Evolutionary conservation across 2,113 vertebrate species (phyloP).

Genomic region (Cynopterus brachyotis): DNA sequence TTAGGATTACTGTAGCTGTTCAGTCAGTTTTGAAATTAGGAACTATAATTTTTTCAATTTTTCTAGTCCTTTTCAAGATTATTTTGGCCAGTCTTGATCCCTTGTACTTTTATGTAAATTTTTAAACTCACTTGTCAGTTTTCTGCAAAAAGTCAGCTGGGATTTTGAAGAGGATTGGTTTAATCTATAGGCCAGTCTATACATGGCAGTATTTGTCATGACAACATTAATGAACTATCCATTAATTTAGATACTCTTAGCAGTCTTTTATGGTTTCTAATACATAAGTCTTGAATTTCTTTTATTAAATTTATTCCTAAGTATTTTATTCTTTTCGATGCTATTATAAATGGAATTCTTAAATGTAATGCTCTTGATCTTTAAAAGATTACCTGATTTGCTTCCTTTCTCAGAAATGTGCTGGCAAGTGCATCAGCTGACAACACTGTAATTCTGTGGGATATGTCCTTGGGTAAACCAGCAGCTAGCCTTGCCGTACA

Average conservation of each 20-base stretch:
- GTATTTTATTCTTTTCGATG: not conserved
- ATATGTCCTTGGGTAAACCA: conserved; percentile 90
- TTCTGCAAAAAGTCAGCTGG: not conserved
- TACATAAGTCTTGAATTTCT: not conserved
- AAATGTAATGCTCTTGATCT: not conserved
- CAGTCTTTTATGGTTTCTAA: not conserved
- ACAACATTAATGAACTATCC: not conserved
- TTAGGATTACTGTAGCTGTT: not conserved
- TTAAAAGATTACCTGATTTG: not conserved
- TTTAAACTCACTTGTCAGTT: not conserved
- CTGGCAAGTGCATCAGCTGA: conserved; percentile 96
- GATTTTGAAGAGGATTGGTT: not conserved
- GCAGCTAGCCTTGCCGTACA: conserved; percentile 90
- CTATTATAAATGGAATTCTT: not conserved
- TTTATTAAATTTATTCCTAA: not conserved
- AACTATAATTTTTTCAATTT: not conserved
- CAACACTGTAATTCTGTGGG: conserved; percentile 92
- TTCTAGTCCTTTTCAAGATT: not conserved
- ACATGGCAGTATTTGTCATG: not conserved
- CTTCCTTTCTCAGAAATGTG: conserved; percentile 87
- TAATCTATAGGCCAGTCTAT: not conserved
- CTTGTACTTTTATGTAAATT: not conserved
- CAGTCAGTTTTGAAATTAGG: not conserved
- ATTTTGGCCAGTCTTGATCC: not conserved
- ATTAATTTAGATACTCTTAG: not conserved